Evolutionary conservation across 2,888 invertebrate genomes (phyloP), one percentile per base, ranked within the genome.

Genomic region (Ectemnius cavifrons): DNA sequence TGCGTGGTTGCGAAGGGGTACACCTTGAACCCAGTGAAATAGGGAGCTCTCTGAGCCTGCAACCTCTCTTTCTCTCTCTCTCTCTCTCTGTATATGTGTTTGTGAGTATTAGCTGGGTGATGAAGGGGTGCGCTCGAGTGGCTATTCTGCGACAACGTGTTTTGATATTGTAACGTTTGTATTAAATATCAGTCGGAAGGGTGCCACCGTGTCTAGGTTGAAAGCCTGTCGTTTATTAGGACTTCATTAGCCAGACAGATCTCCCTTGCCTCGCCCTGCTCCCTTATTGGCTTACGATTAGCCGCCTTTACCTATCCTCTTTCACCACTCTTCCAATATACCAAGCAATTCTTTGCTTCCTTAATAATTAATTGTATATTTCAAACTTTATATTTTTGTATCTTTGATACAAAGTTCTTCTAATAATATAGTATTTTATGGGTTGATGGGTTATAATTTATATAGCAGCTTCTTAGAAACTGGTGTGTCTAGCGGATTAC

Each of bases 121-220:
- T 37, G 64, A 77, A 81, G 80, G 84, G 84, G 84, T 66, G 82
- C 75, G 73, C 76, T 86, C 81, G 76, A 84, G 78, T 84, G 85
- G 85, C 69, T 79, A 82, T 84, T 83, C 80, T 78, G 69, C 67
- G 52, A 70, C 80, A 71, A 81, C 82, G 80, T 85, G 86, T 87
- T 87, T 88, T 87, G 85, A 87, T 88, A 88, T 82, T 85, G 87
- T 85, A 83, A 85, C 87, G 84, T 86, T 88, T 88, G 84, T 85
- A 87, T 88, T 88, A 84, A 88, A 86, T 87, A 86, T 86, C 83
- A 86, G 80, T 59, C 20, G 64, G 74, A 70, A 74, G 81, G 82
- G 82, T 75, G 82, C 58, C 70, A 27, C 63, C 57, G 60, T 37
- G 37, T 18, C 63, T 16, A 66, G 23, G 47, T 58, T 20, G 63